Percentiles rank a stretch among this genome's conserved stretches.
Conservation (phyloP, 2,113 vertebrate genomes). For the Phyllostomus hastatus region DNA sequence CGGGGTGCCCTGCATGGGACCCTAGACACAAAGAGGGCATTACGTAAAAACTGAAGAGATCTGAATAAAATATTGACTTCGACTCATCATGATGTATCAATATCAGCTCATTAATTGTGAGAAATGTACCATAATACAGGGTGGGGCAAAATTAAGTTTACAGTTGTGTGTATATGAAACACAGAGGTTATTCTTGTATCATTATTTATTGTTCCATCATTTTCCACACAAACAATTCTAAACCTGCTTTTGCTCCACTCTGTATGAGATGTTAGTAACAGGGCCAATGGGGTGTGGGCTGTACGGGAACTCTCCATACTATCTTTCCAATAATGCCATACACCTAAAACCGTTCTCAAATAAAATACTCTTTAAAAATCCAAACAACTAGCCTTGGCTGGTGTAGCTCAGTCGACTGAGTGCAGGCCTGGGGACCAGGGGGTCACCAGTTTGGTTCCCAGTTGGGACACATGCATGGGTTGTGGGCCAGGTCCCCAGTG, state of each 20-base stretch:
- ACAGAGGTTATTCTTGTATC: background rate
- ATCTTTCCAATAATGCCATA: background rate
- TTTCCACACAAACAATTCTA: background rate
- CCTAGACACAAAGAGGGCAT: background rate
- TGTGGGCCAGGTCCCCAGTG: too few relatives aligned
- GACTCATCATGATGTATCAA: background rate
- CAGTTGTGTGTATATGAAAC: background rate
- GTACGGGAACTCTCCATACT: background rate
- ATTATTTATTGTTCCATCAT: background rate
- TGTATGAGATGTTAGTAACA: background rate
- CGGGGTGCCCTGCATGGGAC: background rate
- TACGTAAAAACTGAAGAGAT: background rate
- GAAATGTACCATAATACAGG: background rate
- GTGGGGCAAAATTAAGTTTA: background rate
- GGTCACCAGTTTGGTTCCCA: too few relatives aligned
- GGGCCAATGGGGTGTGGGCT: too few relatives aligned
- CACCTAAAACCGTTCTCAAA: background rate
- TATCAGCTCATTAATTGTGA: background rate
- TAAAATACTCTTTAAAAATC: background rate
- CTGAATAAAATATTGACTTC: background rate
- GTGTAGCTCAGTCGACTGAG: too few relatives aligned
- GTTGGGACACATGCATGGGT: too few relatives aligned
- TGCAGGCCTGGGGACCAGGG: too few relatives aligned
- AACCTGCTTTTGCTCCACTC: background rate
- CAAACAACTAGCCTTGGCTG: background rate